Evolutionary conservation across 1,140 invertebrate genomes (phyloP).

Genomic region (Belonocnema kinseyi): DNA sequence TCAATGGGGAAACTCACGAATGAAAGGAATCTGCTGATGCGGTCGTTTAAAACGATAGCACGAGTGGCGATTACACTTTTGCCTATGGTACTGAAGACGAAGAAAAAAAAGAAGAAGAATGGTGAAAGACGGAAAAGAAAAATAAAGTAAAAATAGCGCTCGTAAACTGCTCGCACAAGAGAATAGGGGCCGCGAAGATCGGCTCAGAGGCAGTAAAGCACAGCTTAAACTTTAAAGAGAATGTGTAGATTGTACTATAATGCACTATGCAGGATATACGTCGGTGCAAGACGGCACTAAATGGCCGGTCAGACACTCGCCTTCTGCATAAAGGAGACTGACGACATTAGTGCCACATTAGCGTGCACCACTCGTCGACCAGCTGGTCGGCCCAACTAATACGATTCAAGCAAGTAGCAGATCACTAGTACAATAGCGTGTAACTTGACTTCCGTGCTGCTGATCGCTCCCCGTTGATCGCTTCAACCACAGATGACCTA

Average conservation of each 20-base stretch:
- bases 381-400: conserved; percentile 43
- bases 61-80: background rate
- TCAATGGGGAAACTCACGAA: background rate
- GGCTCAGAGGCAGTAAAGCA: conserved; percentile 45
- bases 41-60: background rate
- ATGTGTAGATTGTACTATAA: too few relatives aligned
- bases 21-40: background rate
- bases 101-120: background rate
- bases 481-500: background rate
- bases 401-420: conserved; percentile 26
- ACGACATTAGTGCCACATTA: conserved; percentile 55
- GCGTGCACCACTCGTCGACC: conserved; percentile 49
- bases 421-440: conserved; percentile 40
- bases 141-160: conserved; percentile 36
- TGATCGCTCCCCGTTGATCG: background rate
- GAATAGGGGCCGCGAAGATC: conserved; percentile 40
- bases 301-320: conserved; percentile 44
- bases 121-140: background rate
- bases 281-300: conserved; percentile 40
- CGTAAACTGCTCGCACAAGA: conserved; percentile 39
- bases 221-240: conserved; percentile 10
- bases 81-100: background rate
- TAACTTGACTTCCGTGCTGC: conserved; percentile 3
- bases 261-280: too few relatives aligned
- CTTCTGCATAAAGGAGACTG: conserved; percentile 51